Evolutionary conservation across 2,888 invertebrate genomes (phyloP).

Genomic region (Xestia c-nigrum): DNA sequence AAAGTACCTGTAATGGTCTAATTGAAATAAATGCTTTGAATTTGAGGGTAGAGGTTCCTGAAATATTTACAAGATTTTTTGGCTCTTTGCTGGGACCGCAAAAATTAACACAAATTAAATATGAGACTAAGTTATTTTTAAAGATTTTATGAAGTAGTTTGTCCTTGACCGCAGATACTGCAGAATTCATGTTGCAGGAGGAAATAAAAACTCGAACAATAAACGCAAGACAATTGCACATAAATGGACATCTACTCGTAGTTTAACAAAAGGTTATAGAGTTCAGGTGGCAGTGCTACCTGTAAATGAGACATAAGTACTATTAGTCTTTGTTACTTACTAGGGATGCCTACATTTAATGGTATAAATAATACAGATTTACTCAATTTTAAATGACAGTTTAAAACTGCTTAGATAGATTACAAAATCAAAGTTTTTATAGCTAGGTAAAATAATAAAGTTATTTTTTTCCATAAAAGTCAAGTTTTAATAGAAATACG

Average conservation of each 20-base stretch:
- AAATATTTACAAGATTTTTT: not conserved
- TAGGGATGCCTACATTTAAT: not conserved
- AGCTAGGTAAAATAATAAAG: not conserved
- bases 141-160: not conserved
- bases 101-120: not conserved
- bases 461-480: no score
- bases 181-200: not conserved
- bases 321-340: not conserved
- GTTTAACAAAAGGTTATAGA: constrained; percentile 5
- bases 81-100: not conserved
- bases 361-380: not conserved
- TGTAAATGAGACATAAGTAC: not conserved
- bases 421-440: not conserved
- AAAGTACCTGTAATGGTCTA: no score
- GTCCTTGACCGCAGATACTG: constrained; percentile 23
- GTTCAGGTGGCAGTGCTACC: not conserved
- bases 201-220: constrained; percentile 43
- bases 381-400: not conserved
- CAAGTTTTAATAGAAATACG: not conserved
- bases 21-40: no score
- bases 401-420: not conserved
- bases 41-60: not conserved
- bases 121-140: not conserved
- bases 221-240: not conserved
- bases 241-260: not conserved